These are phyloP conservation scores for Blennius ocellaris DNA, from an alignment of 2,113 vertebrate species.

Conservation along the genomic window DNA sequence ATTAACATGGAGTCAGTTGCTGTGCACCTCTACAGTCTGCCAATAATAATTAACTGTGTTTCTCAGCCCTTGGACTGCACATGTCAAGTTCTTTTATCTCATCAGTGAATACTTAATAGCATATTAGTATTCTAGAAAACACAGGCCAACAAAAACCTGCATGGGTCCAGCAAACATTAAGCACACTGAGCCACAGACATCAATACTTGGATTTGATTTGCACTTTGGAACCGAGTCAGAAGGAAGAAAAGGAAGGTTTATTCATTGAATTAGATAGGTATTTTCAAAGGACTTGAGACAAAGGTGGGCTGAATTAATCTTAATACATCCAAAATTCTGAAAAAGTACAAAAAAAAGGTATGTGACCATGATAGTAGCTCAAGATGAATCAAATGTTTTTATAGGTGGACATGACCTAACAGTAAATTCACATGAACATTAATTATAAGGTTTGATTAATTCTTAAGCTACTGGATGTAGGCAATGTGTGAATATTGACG, in stretches of 20 bases:
- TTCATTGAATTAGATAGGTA: slow-evolving; percentile 26
- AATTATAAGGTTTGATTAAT: background rate
- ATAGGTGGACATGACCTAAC: background rate
- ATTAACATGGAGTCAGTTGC: slow-evolving; percentile 64
- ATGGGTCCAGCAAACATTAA: slow-evolving; percentile 40
- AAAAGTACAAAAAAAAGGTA: slow-evolving; percentile 21
- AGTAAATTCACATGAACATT: background rate
- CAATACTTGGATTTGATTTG: slow-evolving; percentile 57
- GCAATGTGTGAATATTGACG: too few relatives aligned
- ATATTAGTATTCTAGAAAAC: slow-evolving; percentile 49
- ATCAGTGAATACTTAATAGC: slow-evolving; percentile 50
- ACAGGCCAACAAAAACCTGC: slow-evolving; percentile 29
- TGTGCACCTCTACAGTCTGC: slow-evolving; percentile 48
- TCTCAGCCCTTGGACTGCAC: slow-evolving; percentile 36
- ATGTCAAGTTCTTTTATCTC: slow-evolving; percentile 47
- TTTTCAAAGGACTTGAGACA: slow-evolving; percentile 8
- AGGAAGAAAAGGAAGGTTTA: slow-evolving; percentile 42
- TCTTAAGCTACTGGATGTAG: background rate
- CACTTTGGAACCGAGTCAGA: slow-evolving; percentile 48
- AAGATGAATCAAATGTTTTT: slow-evolving; percentile 25
- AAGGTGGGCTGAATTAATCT: slow-evolving; percentile 3
- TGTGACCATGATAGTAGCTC: slow-evolving; percentile 18
- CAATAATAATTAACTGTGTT: slow-evolving; percentile 69
- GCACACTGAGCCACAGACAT: slow-evolving; percentile 35
- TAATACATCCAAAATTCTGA: slow-evolving; percentile 30